phyloP scores from a whole-genome alignment of 2,113 vertebrate species.

The Penelope pileata region DNA sequence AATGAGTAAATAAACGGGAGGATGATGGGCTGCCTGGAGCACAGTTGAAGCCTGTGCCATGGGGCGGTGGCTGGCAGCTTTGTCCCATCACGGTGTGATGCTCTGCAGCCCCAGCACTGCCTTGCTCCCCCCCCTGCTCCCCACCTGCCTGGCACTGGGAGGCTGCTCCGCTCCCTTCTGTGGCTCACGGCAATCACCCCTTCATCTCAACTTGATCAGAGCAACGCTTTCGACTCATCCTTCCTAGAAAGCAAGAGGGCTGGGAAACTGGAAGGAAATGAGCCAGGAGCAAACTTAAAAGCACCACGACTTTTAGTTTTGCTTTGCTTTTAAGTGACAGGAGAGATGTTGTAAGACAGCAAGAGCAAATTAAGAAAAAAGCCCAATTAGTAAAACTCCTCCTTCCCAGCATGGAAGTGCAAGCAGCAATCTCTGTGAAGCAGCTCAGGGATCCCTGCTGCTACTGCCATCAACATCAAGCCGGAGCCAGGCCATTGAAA shows the following conservation, averaged over 20 bases:
- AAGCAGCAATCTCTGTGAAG: constrained; percentile 42
- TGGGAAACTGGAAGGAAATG: constrained; percentile 40
- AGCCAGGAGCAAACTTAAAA: constrained; percentile 46
- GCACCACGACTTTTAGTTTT: constrained; percentile 15
- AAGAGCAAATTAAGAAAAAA: constrained; percentile 56
- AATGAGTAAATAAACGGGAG: constrained; percentile 59
- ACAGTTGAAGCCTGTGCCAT: neutral
- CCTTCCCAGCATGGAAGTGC: constrained; percentile 42
- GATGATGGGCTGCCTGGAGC: constrained; percentile 16
- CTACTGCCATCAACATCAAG: constrained; percentile 29
- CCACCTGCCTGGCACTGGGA: neutral
- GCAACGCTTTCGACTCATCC: neutral
- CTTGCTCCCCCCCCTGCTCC: neutral
- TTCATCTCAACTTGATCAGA: neutral
- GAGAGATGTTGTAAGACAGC: constrained; percentile 26
- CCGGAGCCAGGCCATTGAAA: neutral
- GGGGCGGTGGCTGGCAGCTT: neutral
- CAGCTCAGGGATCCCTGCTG: constrained; percentile 32
- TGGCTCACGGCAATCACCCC: neutral
- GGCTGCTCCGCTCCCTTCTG: neutral
- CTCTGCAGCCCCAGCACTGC: neutral
- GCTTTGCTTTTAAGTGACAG: constrained; percentile 34
- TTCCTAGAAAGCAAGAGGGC: constrained; percentile 56
- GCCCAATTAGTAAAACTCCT: constrained; percentile 56
- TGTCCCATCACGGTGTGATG: neutral